phyloP scores from a whole-genome alignment of 2,113 vertebrate genomes.

The Morone saxatilis region DNA sequence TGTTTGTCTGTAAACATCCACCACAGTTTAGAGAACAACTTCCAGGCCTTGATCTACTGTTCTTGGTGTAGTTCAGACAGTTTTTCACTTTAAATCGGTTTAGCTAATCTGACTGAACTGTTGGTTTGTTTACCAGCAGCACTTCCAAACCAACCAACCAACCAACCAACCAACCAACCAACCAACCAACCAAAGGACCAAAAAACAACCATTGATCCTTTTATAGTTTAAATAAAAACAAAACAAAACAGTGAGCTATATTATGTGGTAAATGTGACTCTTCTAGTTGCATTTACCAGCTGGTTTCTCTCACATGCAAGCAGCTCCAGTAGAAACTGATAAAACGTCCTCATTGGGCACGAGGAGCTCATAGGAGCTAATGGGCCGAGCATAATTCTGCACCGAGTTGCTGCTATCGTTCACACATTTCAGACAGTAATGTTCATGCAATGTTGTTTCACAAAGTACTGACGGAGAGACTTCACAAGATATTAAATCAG shows the following conservation, averaged over 20 bases:
- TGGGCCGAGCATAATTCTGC: slow-evolving; percentile 19
- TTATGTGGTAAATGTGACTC: neutral
- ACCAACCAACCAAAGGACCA: neutral
- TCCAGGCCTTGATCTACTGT: no score
- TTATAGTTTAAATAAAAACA: slow-evolving; percentile 19
- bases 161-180: neutral
- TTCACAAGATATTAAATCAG: slow-evolving; percentile 32
- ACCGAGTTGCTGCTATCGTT: neutral
- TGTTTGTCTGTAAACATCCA: neutral
- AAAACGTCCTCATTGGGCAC: neutral
- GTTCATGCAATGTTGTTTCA: slow-evolving; percentile 21
- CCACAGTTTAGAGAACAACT: neutral
- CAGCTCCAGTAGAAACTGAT: slow-evolving; percentile 20
- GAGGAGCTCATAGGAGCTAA: slow-evolving; percentile 35
- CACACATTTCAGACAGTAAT: slow-evolving; percentile 19
- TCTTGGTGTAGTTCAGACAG: no score
- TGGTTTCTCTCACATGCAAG: slow-evolving; percentile 21
- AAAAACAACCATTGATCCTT: neutral
- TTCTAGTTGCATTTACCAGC: neutral
- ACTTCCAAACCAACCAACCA: no score
- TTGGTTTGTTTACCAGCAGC: neutral
- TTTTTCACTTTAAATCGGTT: neutral
- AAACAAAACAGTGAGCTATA: no score
- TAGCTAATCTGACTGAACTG: neutral
- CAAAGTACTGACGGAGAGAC: slow-evolving; percentile 16